Evolutionary conservation across 2,888 invertebrate species (phyloP), one percentile per base, ranked within the genome.

Genomic region (Rhyacophila evoluta): DNA sequence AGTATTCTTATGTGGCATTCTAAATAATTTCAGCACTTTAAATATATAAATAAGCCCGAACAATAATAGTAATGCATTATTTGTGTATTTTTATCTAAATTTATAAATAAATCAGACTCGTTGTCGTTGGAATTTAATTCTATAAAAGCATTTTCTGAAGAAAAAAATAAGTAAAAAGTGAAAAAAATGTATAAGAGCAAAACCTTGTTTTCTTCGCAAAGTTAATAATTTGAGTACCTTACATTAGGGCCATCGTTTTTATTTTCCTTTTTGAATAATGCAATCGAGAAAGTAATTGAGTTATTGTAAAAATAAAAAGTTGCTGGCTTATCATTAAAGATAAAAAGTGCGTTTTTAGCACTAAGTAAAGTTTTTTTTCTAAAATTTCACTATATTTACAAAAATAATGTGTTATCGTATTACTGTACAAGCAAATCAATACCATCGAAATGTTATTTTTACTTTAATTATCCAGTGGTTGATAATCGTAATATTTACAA

Each of bases 141-240:
- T 55, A 19, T 19, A 19, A 19, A 55, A 55, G 25, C 41, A 25
- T 55, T 19, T 6, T 6, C 8, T 19, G 1, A 19, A 55, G 19
- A 12, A 38, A 55, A 25, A 55, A 55, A 25, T 19, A 55, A 19
- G 19, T 8, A 6, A 33, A 4, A 33, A 33, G 29, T 8, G 55
- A 10, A 55, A 55, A 41, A 55, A 25, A 55, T 19, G 55, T 55
- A 55, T 55, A 55, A 55, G 19, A 55, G 55, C 55, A 55, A 19
- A 55, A 10, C 55, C 55, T 19, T 55, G 55, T 55, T 55, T 19
- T 55, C 19, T 55, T 15, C 55, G 55, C 55, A 10, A 55, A 55
- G 55, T 55, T 25, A 55, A 55, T 55, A 55, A 55, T 55, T 55
- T 55, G 55, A 55, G 55, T 55, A 25, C 55, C 25, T 55, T 55